Base-by-base conservation (phyloP, 2,888 invertebrate species). In the Spodoptera picta region DNA sequence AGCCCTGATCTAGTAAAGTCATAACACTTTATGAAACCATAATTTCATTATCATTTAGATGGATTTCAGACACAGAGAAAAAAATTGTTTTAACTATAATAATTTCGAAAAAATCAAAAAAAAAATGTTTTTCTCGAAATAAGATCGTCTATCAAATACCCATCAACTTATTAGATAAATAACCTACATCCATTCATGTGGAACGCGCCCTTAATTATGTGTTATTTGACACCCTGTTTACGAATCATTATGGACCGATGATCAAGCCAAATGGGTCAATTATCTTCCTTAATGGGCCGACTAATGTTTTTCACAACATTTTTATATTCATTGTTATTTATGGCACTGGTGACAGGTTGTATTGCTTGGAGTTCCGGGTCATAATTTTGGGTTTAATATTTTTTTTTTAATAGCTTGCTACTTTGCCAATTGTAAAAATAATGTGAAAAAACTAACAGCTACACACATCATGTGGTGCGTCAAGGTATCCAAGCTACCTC, bases 161-260 rank as follows among this genome's bases (percentile, higher is more conserved):
- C 70, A 79, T 79, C 65, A 79, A 65, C 62, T 45, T 27, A 57
- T 24, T 42, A n/a, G 46, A 49, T 65, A 53, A 68, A 70, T 63
- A 53, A 1, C 53, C 43, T 41, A 24, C 53, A 60, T 50, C 53
- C 41, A 60, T 56, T 56, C 23, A 41, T 47, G 54, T 31, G 24
- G 12, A 42, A 23, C n/a, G 27, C 43, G 52, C 12, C 69, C 76
- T 70, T 80, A 70, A 80, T 81, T 76, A 68, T 62, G 49, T 31
- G 65, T 45, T 12, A 79, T 57, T 52, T 54, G 76, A 73, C 57
- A 70, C 63, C 31, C 50, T 54, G 63, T 69, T 75, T 67, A 60
- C 65, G 23, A 73, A 64, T 57, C 57, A 67, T 76, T 78, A 65
- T 53, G 51, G 44, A 1, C 4, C 12, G 41, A 50, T 73, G 66